phyloP scores from a whole-genome alignment of 2,797 vertebrate genomes.

The Psittacula derbiana region DNA sequence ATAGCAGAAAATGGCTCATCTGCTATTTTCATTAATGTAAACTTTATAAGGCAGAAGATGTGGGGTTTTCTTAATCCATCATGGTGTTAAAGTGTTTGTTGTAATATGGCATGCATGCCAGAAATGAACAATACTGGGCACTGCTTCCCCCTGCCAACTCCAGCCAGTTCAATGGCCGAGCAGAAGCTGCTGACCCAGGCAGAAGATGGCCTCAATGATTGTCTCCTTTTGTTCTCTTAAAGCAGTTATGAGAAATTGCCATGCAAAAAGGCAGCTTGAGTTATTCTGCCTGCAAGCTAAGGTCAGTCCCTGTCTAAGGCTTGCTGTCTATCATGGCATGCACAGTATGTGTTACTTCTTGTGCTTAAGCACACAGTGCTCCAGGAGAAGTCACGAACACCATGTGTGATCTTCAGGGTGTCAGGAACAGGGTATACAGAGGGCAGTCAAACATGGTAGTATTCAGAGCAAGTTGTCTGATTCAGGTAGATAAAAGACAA shows the following conservation, averaged over 20 bases:
- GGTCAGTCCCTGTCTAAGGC: neutral
- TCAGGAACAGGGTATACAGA: neutral
- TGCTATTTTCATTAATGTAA: neutral
- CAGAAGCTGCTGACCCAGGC: neutral
- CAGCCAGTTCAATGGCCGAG: neutral
- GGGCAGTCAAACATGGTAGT: neutral
- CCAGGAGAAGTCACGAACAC: neutral
- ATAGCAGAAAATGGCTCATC: neutral
- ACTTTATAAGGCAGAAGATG: neutral
- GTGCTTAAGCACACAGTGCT: neutral
- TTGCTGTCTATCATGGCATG: neutral
- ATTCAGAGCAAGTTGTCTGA: neutral
- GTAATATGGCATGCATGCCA: neutral
- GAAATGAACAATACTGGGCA: neutral
- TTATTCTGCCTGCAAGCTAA: neutral
- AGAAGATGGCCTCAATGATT: neutral
- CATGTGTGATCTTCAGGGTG: neutral
- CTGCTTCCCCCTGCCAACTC: neutral
- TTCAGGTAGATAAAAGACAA: neutral
- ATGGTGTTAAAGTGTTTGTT: neutral
- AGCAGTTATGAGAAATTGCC: neutral
- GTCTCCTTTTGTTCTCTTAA: neutral
- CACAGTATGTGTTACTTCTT: neutral
- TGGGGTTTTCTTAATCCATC: neutral
- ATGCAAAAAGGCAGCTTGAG: neutral